Base-by-base conservation (phyloP, 2,888 invertebrate species). In the Drosophila subsilvestris region DNA sequence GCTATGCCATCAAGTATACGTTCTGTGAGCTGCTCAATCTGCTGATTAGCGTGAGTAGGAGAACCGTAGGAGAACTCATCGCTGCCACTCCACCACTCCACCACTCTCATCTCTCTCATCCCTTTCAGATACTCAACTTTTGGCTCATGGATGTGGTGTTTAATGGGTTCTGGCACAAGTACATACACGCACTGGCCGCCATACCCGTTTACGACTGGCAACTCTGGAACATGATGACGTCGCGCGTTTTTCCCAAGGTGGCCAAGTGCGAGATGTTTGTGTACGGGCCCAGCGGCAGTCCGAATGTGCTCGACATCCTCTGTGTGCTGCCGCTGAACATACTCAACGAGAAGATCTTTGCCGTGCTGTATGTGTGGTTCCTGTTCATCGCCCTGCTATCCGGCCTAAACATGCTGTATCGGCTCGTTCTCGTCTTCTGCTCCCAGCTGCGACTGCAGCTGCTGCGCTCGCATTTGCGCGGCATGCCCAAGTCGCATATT, bases 181-280 rank as follows among this genome's bases (percentile, higher is more conserved):
- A 90, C 37, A 79, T 85, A 0, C 76, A 89, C 22, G 90, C 90
- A 0, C 45, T 91, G 63, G 78, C 79, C 3, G 76, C 83, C 43
- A 82, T 91, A 50, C 80, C 89, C 32, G 74, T 79, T 0, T 87
- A 88, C 62, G 80, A 90, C 18, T 91, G 91, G 91, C 75, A 88
- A 12, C 56, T 82, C 1, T 91, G 91, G 91, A 90, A 91, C 60
- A 58, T 82, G 56, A 78, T 87, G 75, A 84, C 86, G 12, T 91
- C 91, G 0, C 84, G 81, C 10, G 82, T 91, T n/a, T 91, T 91
- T 53, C 91, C 91, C 48, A 91, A 96, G 95, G 95, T 97, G 53
- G 97, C 97, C 17, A 98, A 97, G 91, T 98, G 97, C 91, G 94
- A 95, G 56, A 97, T 97, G 93, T 95, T 96, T 92, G 96, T 96